These are phyloP conservation scores for Lagocephalus sceleratus DNA, from an alignment of 2,797 vertebrate genomes.

Conservation along the genomic window DNA sequence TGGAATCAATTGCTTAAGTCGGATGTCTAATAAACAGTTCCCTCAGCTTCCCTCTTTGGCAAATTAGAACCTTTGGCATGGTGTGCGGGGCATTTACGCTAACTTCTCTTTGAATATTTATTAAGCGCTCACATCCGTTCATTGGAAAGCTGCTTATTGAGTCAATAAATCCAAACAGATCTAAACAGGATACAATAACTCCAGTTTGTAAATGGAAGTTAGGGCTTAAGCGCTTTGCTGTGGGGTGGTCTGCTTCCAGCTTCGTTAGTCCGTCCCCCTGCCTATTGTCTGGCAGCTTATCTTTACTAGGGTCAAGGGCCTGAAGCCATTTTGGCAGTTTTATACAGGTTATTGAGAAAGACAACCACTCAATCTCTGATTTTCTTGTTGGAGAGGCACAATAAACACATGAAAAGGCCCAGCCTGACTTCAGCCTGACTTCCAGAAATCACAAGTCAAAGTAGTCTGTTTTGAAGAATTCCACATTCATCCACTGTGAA, in stretches of 20 bases:
- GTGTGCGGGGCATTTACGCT: not conserved
- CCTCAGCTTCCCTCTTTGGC: no score
- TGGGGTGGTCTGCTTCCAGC: not conserved
- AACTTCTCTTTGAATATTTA: not conserved
- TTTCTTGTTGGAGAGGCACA: no score
- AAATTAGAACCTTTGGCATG: no score
- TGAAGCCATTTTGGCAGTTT: not conserved
- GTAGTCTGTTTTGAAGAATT: no score
- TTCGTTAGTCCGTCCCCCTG: not conserved
- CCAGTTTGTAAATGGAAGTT: not conserved
- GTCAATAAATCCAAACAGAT: not conserved
- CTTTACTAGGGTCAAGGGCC: not conserved
- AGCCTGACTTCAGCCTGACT: no score
- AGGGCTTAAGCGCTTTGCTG: not conserved
- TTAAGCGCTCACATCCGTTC: not conserved
- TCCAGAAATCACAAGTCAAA: constrained; percentile 35
- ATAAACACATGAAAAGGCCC: not conserved
- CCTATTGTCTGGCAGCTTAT: not conserved
- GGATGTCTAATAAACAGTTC: not conserved
- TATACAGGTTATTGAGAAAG: no score
- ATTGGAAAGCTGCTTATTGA: not conserved
- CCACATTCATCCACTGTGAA: no score
- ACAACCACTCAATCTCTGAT: no score
- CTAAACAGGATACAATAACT: not conserved
- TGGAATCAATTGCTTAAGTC: not conserved